Conservation (phyloP, 2,113 vertebrate species). For the Lethenteron reissneri region DNA sequence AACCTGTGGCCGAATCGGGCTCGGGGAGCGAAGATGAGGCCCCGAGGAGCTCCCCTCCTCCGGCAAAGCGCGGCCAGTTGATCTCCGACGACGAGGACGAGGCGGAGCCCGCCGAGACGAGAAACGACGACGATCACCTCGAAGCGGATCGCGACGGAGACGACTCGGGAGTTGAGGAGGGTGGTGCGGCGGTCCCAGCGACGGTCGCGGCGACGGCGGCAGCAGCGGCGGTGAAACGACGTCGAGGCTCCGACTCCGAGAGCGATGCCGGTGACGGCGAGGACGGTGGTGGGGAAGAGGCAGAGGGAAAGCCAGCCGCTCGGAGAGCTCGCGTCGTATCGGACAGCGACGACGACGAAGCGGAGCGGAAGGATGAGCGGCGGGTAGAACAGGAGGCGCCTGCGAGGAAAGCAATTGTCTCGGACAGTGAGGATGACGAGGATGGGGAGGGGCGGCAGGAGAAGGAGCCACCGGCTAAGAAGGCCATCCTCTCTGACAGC, state of each 20-base stretch:
- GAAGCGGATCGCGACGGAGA: no score
- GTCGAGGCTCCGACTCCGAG: constrained; percentile 26
- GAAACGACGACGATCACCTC: no score
- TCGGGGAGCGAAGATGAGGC: no score
- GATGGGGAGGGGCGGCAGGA: background rate
- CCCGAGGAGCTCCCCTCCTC: no score
- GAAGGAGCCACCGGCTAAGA: constrained; percentile 17
- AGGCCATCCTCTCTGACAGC: constrained; percentile 64
- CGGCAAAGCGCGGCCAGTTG: background rate
- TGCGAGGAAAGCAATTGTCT: background rate
- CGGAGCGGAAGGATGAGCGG: background rate
- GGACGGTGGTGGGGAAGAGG: constrained; percentile 32
- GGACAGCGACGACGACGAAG: background rate
- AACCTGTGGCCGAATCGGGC: no score
- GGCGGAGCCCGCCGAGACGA: constrained; percentile 15
- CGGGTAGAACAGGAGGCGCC: background rate
- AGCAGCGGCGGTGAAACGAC: constrained; percentile 34
- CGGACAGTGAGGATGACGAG: constrained; percentile 35
- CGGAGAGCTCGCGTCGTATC: constrained; percentile 14
- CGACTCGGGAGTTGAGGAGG: no score
- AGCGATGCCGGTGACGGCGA: constrained; percentile 42
- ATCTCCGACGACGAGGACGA: constrained; percentile 16
- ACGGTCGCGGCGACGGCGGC: constrained; percentile 6
- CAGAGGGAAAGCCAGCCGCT: constrained; percentile 29
- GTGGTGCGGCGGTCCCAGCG: no score